A percentile compares a stretch with the other conserved stretches of the same genome.
phyloP scores from a whole-genome alignment of 2,888 invertebrate species.

The Cryptosula pallasiana region DNA sequence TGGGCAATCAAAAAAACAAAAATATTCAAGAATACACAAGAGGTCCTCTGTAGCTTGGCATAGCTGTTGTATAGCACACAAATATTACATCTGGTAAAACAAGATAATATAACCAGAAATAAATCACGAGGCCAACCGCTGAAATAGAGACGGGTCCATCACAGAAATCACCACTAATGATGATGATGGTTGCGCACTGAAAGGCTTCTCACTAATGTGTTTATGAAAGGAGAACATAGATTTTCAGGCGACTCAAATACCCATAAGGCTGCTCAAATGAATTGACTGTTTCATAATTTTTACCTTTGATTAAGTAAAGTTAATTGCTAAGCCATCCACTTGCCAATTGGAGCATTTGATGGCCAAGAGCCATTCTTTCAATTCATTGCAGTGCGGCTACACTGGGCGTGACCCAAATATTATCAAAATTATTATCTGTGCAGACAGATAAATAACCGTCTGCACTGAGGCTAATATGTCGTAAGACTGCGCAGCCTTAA shows the following conservation, averaged over 20 bases:
- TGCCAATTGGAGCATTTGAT: constrained; percentile 20
- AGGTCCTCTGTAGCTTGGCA: too few species aligned
- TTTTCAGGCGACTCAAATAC: neutral
- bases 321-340: neutral
- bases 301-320: constrained; percentile 9
- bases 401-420: constrained; percentile 15
- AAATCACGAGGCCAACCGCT: neutral
- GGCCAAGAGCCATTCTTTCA: neutral
- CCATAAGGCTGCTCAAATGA: neutral
- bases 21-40: too few species aligned
- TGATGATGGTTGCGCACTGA: constrained; percentile 15
- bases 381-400: neutral
- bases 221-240: neutral
- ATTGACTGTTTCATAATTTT: neutral
- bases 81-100: too few species aligned
- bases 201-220: constrained; percentile 1
- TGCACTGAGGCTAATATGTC: constrained; percentile 8
- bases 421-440: constrained; percentile 19
- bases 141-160: neutral
- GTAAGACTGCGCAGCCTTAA: neutral
- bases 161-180: constrained; percentile 13
- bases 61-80: too few species aligned
- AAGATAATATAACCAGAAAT: too few species aligned
- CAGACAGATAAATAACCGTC: neutral
- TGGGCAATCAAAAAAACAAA: too few species aligned